Percentiles rank a stretch among this genome's conserved stretches.
phyloP scores from a whole-genome alignment of 2,888 invertebrate species.

The Luffia ferchaultella region DNA sequence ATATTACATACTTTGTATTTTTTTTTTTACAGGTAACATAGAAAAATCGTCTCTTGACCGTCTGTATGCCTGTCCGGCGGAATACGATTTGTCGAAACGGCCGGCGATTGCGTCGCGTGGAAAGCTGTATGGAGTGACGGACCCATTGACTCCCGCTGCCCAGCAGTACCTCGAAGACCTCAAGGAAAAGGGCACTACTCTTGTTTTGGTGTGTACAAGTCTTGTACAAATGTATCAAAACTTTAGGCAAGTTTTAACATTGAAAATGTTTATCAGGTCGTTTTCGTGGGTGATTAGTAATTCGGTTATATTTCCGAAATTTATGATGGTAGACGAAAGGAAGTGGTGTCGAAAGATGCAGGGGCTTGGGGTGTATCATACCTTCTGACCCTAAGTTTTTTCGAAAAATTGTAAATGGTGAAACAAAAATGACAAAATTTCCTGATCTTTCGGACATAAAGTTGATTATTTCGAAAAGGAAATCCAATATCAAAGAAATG shows the following conservation, averaged over 20 bases:
- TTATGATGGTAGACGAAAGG: too few species aligned
- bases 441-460: too few species aligned
- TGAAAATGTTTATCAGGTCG: too few species aligned
- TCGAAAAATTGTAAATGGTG: too few species aligned
- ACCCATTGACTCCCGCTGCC: conserved; percentile 23
- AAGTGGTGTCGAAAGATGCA: too few species aligned
- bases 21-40: conserved; percentile 29
- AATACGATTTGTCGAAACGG: conserved; percentile 17
- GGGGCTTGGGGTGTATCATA: background rate
- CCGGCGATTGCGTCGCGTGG: conserved; percentile 26
- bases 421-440: too few species aligned
- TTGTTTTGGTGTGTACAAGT: conserved; percentile 30
- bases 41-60: conserved; percentile 27
- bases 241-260: too few species aligned
- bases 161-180: conserved; percentile 25
- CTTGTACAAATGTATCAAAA: background rate
- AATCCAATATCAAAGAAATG: too few species aligned
- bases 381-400: background rate
- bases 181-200: conserved; percentile 23
- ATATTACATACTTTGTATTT: background rate
- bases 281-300: too few species aligned
- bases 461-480: too few species aligned
- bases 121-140: conserved; percentile 14
- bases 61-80: conserved; percentile 33
- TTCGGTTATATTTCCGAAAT: too few species aligned